phyloP scores from a whole-genome alignment of 2,888 invertebrate species.

The Dilophus febrilis region DNA sequence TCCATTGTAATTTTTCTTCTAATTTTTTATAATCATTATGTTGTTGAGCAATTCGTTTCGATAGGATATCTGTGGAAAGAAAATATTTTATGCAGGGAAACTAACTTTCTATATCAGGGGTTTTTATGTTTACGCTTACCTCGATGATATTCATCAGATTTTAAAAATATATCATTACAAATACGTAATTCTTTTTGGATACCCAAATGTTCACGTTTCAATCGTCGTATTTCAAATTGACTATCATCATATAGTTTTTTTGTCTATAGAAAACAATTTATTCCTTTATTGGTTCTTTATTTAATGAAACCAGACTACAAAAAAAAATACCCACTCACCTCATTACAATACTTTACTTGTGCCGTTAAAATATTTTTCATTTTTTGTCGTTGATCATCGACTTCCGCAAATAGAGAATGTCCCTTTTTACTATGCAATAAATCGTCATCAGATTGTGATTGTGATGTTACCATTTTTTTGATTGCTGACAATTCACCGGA shows the following conservation, averaged over 20 bases:
- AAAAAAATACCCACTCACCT: slow-evolving; percentile 22
- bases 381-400: slow-evolving; percentile 44
- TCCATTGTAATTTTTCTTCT: slow-evolving; percentile 19
- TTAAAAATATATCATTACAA: slow-evolving; percentile 25
- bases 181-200: slow-evolving; percentile 26
- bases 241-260: slow-evolving; percentile 25
- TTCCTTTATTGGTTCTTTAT: neutral
- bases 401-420: slow-evolving; percentile 46
- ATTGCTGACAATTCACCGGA: slow-evolving; percentile 22
- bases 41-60: slow-evolving; percentile 21
- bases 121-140: slow-evolving; percentile 13
- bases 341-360: slow-evolving; percentile 40
- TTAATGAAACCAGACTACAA: neutral
- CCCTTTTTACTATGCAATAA: slow-evolving; percentile 35
- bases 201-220: slow-evolving; percentile 26
- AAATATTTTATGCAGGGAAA: slow-evolving; percentile 1
- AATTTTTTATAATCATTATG: slow-evolving; percentile 21
- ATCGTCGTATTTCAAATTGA: slow-evolving; percentile 24
- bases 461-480: slow-evolving; percentile 17
- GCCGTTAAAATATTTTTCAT: slow-evolving; percentile 39
- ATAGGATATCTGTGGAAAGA: slow-evolving; percentile 20
- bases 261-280: slow-evolving; percentile 16
- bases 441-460: slow-evolving; percentile 15
- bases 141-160: slow-evolving; percentile 25
- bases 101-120: neutral